Conservation (phyloP, 2,113 vertebrate genomes). For the Colius striatus region DNA sequence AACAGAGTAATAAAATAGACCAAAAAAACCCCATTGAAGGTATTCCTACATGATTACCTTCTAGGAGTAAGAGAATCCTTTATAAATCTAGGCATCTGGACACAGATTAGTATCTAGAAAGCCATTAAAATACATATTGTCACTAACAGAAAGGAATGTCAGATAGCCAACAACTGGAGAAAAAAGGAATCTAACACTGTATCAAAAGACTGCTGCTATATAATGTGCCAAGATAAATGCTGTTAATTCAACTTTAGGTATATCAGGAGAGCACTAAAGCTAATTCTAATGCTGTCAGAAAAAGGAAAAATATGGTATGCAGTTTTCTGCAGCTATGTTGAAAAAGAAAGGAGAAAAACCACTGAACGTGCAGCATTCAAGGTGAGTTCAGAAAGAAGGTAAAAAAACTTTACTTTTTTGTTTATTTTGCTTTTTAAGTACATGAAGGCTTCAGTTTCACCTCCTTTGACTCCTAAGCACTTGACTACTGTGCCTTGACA, state of each 20-base stretch:
- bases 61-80: neutral
- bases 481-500: conserved; percentile 66
- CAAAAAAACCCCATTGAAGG: neutral
- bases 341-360: neutral
- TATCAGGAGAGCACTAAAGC: neutral
- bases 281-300: neutral
- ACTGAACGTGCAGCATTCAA: neutral
- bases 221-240: neutral
- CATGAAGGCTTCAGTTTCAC: conserved; percentile 18
- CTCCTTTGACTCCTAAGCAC: conserved; percentile 29
- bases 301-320: neutral
- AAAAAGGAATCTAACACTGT: neutral
- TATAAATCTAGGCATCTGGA: neutral
- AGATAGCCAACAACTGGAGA: neutral
- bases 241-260: neutral
- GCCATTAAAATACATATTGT: neutral
- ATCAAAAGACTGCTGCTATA: neutral
- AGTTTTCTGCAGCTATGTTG: neutral
- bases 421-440: neutral
- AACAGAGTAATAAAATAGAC: neutral
- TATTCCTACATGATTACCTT: neutral
- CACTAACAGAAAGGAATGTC: neutral
- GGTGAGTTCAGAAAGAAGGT: neutral
- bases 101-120: neutral
- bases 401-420: neutral